Evolutionary conservation across 2,888 invertebrate species (phyloP).

Genomic region (Argynnis bischoffii): DNA sequence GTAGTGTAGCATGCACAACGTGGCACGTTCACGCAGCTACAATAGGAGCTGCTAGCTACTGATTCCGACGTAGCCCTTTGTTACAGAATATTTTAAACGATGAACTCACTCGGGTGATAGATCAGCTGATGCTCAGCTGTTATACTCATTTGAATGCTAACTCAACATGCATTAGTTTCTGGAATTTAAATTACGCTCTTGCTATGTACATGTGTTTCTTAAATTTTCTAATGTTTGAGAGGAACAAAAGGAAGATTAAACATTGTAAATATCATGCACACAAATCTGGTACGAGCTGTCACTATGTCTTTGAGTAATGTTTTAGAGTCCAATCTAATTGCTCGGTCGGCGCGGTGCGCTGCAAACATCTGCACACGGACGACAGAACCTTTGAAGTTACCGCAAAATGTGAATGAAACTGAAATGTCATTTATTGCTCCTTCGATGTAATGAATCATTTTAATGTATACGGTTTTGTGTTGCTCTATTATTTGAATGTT

Average conservation of each 20-base stretch:
- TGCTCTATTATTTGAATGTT: too few species aligned
- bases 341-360: constrained; percentile 33
- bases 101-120: constrained; percentile 59
- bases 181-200: constrained; percentile 35
- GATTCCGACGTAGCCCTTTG: not conserved
- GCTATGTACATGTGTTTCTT: not conserved
- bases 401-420: constrained; percentile 40
- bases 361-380: constrained; percentile 40
- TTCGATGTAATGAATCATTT: constrained; percentile 23
- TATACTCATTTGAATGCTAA: constrained; percentile 60
- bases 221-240: not conserved
- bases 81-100: constrained; percentile 60
- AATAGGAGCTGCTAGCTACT: constrained; percentile 50
- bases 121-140: constrained; percentile 70
- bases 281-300: constrained; percentile 42
- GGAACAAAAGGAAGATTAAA: not conserved
- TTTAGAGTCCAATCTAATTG: constrained; percentile 43
- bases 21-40: constrained; percentile 38
- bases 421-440: constrained; percentile 37
- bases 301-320: constrained; percentile 43
- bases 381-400: constrained; percentile 42
- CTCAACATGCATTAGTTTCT: constrained; percentile 40
- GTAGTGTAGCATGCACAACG: constrained; percentile 49
- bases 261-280: not conserved
- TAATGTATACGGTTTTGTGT: constrained; percentile 1